Conservation (phyloP, 2,888 invertebrate species). For the Malthinus flaveolus region DNA sequence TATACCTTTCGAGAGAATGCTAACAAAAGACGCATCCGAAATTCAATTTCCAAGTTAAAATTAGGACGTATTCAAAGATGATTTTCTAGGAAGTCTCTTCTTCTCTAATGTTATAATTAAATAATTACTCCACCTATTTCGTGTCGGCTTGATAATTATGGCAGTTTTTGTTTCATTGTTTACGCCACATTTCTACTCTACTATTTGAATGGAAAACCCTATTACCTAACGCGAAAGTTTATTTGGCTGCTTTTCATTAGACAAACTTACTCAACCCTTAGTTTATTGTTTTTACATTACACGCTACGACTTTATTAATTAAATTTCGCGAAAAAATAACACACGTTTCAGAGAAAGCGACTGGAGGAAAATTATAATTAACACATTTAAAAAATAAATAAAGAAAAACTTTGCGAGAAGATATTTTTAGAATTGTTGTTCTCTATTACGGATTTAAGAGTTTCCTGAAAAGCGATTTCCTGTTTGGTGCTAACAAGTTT, state of each 20-base stretch:
- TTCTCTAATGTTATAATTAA: conserved; percentile 47
- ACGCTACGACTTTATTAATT: not conserved
- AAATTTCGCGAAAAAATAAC: too few species aligned
- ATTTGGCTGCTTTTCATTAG: conserved; percentile 28
- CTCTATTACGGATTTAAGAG: too few species aligned
- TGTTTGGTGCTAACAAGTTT: too few species aligned
- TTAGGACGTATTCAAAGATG: conserved; percentile 29
- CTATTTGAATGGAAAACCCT: conserved; percentile 20
- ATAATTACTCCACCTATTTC: conserved; percentile 53
- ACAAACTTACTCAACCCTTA: conserved; percentile 20
- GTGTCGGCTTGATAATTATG: conserved; percentile 38
- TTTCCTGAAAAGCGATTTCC: too few species aligned
- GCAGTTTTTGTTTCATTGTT: conserved; percentile 36
- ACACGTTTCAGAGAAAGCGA: too few species aligned
- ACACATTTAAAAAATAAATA: too few species aligned
- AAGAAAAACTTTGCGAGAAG: too few species aligned
- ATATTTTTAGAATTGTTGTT: too few species aligned
- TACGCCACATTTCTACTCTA: conserved; percentile 20
- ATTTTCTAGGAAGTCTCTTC: conserved; percentile 19
- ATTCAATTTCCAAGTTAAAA: conserved; percentile 23
- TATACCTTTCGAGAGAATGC: conserved; percentile 8
- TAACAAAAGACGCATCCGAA: conserved; percentile 26
- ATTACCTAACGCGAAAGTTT: conserved; percentile 30
- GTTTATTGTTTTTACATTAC: conserved; percentile 28
- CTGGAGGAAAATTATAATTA: too few species aligned